Evolutionary conservation across 2,797 vertebrate species (phyloP).

Genomic region (Diglossa cyanea): DNA sequence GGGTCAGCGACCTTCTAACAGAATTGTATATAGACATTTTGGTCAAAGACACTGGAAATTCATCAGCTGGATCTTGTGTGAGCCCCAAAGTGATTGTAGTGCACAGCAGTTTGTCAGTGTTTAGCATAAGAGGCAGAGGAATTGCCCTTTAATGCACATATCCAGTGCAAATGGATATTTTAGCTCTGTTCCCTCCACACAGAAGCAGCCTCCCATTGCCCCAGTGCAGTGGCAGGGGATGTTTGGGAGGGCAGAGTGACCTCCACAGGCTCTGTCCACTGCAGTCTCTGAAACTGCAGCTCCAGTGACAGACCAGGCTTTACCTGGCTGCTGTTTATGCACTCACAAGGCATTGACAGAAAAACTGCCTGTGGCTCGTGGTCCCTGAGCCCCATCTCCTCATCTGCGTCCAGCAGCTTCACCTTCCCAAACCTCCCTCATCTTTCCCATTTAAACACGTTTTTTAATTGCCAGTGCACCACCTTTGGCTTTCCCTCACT

Average conservation of each 20-base stretch:
- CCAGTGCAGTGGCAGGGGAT: neutral
- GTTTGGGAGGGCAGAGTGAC: neutral
- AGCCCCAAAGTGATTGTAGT: neutral
- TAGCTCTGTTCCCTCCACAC: accelerated
- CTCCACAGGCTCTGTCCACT: neutral
- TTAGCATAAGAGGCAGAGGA: accelerated
- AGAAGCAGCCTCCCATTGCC: neutral
- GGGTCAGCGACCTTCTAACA: neutral
- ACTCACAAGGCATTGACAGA: neutral
- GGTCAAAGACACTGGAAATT: neutral
- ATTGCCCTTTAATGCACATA: neutral
- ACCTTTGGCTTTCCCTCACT: neutral
- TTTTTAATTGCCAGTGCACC: neutral
- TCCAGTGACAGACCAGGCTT: neutral
- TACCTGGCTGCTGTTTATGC: accelerated
- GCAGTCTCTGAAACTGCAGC: neutral
- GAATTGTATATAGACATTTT: neutral
- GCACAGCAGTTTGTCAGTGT: neutral
- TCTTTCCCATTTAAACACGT: neutral
- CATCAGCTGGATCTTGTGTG: neutral
- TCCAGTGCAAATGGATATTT: neutral
- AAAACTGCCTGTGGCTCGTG: accelerated
- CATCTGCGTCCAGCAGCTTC: neutral
- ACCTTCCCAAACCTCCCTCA: neutral
- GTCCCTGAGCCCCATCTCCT: neutral